phyloP scores from a whole-genome alignment of 2,888 invertebrate species.

The Orthonevra nobilis region DNA sequence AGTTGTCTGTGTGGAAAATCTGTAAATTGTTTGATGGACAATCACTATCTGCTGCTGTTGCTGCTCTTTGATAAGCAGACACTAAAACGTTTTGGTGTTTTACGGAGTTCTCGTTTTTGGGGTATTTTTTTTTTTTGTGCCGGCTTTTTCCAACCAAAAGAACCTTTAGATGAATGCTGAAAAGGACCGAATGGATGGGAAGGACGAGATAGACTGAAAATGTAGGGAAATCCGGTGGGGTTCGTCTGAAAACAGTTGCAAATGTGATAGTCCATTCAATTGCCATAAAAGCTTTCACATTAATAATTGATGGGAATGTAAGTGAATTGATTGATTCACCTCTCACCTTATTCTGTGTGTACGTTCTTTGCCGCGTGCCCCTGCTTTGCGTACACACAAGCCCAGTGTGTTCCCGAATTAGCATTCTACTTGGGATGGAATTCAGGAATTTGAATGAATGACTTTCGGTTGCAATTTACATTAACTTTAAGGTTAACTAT shows the following conservation, averaged over 20 bases:
- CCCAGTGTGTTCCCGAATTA: constrained; percentile 19
- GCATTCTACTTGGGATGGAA: constrained; percentile 13
- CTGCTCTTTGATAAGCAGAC: constrained; percentile 57
- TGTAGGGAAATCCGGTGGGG: constrained; percentile 45
- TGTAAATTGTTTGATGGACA: constrained; percentile 64
- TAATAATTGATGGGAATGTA: constrained; percentile 77
- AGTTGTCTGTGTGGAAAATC: constrained; percentile 64
- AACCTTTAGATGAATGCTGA: constrained; percentile 34
- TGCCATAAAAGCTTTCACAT: constrained; percentile 73
- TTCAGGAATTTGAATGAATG: not conserved
- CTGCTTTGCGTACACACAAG: not conserved
- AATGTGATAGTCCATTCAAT: constrained; percentile 69
- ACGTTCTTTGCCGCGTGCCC: not conserved
- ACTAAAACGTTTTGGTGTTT: constrained; percentile 39
- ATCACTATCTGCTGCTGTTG: constrained; percentile 24
- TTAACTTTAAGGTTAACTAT: constrained; percentile 34
- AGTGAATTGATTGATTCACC: constrained; percentile 77
- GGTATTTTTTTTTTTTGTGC: constrained; percentile 22
- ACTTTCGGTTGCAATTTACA: constrained; percentile 6
- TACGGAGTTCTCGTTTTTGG: not conserved
- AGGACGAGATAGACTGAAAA: constrained; percentile 32
- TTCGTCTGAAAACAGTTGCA: constrained; percentile 48
- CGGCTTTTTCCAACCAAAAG: constrained; percentile 25
- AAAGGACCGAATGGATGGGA: constrained; percentile 32
- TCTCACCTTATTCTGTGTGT: constrained; percentile 35